A percentile compares a stretch with the other conserved stretches of the same genome.
phyloP scores from a whole-genome alignment of 2,113 vertebrate genomes.

The Solenodon paradoxus region DNA sequence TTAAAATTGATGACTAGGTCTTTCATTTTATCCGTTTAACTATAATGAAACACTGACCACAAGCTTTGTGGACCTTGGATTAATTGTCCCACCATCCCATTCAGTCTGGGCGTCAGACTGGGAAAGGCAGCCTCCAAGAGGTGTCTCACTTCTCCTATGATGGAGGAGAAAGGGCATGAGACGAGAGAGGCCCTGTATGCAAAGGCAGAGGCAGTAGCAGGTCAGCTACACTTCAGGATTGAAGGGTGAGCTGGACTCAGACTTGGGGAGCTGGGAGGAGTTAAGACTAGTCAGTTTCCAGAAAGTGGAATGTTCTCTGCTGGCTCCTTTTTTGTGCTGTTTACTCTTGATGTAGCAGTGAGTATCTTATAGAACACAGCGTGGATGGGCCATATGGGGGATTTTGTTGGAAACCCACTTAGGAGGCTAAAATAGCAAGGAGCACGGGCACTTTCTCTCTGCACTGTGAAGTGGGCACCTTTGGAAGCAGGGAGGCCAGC shows the following conservation, averaged over 20 bases:
- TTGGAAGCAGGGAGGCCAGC: neutral
- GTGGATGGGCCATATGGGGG: rapidly evolving
- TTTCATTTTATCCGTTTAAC: neutral
- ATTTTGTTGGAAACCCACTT: neutral
- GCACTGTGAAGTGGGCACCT: neutral
- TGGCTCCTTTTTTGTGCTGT: neutral
- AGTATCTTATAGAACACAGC: neutral
- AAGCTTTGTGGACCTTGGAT: neutral
- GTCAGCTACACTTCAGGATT: neutral
- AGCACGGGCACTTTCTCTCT: neutral
- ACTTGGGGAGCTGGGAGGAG: neutral
- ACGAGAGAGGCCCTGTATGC: rapidly evolving
- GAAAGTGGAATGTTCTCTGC: neutral
- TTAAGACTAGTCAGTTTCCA: neutral
- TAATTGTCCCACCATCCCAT: neutral
- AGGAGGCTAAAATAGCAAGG: neutral
- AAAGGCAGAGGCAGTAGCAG: neutral
- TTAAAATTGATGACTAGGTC: neutral
- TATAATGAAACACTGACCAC: neutral
- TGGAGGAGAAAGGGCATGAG: neutral
- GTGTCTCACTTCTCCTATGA: neutral
- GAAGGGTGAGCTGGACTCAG: neutral
- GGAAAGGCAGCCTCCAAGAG: neutral
- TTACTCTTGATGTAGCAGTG: neutral
- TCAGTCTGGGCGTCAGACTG: too few relatives aligned